Evolutionary conservation across 2,797 vertebrate species (phyloP).

Genomic region (Chelon labrosus): DNA sequence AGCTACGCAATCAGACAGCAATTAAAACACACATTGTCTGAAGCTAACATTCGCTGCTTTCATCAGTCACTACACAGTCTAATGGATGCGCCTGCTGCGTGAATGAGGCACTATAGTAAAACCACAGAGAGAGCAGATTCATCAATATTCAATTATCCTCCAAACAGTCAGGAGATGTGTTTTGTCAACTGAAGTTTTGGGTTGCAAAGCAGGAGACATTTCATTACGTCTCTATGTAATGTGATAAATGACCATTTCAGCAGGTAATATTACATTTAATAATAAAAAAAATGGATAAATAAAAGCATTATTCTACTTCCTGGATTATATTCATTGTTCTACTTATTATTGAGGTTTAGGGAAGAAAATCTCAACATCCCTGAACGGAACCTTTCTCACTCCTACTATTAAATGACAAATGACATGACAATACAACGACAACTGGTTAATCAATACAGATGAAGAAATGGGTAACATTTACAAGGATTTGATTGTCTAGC

Average conservation of each 20-base stretch:
- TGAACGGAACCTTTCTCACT: not conserved
- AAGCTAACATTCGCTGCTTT: conserved; percentile 45
- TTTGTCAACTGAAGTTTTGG: conserved; percentile 25
- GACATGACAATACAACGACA: not conserved
- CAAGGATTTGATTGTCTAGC: conserved; percentile 8
- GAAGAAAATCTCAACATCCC: too few relatives aligned
- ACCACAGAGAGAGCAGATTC: conserved; percentile 39
- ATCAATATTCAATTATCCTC: conserved; percentile 70
- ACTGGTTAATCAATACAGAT: not conserved
- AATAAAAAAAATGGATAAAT: not conserved
- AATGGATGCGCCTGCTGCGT: conserved; percentile 63
- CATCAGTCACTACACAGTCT: conserved; percentile 54
- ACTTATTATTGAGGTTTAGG: not conserved
- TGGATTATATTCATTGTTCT: conserved; percentile 2
- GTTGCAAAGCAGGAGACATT: not conserved
- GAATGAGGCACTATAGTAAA: conserved; percentile 31
- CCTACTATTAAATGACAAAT: not conserved
- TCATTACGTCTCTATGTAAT: conserved; percentile 6
- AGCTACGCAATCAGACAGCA: conserved; percentile 66
- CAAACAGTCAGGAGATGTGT: conserved; percentile 14
- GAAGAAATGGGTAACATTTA: not conserved
- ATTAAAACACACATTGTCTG: conserved; percentile 65
- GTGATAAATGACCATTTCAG: conserved; percentile 7
- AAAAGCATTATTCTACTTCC: not conserved
- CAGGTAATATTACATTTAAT: not conserved